Percentiles rank a stretch among this genome's conserved stretches.
phyloP scores from a whole-genome alignment of 2,888 invertebrate genomes.

The Rhorus exstirpatorius region DNA sequence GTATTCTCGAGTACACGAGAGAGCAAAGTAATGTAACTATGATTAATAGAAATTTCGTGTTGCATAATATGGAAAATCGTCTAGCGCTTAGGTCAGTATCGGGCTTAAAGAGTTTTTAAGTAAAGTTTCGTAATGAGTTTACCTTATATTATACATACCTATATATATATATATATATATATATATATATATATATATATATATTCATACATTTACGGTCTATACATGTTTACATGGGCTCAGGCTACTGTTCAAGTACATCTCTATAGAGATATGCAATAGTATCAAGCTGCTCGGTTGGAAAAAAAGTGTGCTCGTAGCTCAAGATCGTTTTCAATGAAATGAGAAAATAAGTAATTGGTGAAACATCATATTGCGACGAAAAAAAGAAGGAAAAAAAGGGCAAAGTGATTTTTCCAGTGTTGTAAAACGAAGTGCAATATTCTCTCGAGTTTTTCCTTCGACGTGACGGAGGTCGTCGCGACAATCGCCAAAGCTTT shows the following conservation, averaged over 20 bases:
- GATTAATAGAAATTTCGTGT: constrained; percentile 35
- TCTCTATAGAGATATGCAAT: background rate
- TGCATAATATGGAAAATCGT: constrained; percentile 34
- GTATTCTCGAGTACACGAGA: constrained; percentile 5
- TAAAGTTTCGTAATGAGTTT: constrained; percentile 43
- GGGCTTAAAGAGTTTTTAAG: constrained; percentile 48
- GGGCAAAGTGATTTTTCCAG: constrained; percentile 14
- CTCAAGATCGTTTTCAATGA: constrained; percentile 30
- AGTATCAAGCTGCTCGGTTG: background rate
- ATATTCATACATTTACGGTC: background rate
- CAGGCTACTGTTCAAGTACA: constrained; percentile 1
- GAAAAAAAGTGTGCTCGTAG: background rate
- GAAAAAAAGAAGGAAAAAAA: constrained; percentile 25
- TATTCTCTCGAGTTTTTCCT: constrained; percentile 51
- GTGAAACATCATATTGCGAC: constrained; percentile 41
- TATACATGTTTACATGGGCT: background rate
- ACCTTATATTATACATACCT: background rate
- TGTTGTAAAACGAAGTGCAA: constrained; percentile 48
- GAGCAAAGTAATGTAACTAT: constrained; percentile 3
- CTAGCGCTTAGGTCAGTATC: constrained; percentile 2
- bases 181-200: background rate
- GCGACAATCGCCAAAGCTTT: constrained; percentile 17
- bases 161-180: background rate
- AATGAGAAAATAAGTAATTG: constrained; percentile 60
- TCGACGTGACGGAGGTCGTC: constrained; percentile 18